A percentile compares a stretch with the other conserved stretches of the same genome.
These are phyloP conservation scores for Strigamia maritima DNA, from an alignment of 2,888 invertebrate genomes.

Conservation along the genomic window DNA sequence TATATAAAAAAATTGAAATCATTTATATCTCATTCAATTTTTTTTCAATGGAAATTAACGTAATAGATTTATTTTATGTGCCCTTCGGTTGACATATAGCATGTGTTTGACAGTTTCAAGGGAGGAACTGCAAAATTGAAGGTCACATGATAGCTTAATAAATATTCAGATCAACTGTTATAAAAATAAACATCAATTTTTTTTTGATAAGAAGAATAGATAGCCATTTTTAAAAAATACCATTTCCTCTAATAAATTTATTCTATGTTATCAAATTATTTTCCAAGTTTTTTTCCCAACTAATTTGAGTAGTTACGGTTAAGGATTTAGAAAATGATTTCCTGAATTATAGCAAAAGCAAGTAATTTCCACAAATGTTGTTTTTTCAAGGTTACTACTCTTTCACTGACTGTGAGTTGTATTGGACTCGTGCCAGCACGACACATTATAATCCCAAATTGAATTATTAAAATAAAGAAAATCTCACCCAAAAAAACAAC, in stretches of 20 bases:
- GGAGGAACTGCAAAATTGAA: conserved; percentile 15
- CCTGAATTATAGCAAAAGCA: neutral
- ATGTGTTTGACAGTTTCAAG: conserved; percentile 16
- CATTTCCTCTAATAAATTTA: too few species aligned
- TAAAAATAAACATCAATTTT: neutral
- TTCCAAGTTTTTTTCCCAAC: too few species aligned
- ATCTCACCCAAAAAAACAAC: neutral
- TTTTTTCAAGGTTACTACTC: conserved; percentile 24
- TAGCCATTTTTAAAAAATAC: neutral
- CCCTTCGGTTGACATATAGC: conserved; percentile 9
- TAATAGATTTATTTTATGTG: neutral
- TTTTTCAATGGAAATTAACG: too few species aligned
- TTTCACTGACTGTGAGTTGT: conserved; percentile 15
- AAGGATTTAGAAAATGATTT: neutral
- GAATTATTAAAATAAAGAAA: neutral
- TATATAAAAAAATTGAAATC: neutral
- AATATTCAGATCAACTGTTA: neutral
- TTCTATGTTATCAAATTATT: too few species aligned
- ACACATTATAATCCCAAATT: neutral
- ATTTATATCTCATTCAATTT: neutral
- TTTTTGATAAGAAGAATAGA: neutral
- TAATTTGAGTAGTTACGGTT: neutral
- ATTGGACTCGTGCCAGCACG: neutral
- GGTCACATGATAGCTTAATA: conserved; percentile 15
- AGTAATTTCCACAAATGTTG: neutral